Conservation (phyloP, 2,113 vertebrate species). For the Stegastes partitus region DNA sequence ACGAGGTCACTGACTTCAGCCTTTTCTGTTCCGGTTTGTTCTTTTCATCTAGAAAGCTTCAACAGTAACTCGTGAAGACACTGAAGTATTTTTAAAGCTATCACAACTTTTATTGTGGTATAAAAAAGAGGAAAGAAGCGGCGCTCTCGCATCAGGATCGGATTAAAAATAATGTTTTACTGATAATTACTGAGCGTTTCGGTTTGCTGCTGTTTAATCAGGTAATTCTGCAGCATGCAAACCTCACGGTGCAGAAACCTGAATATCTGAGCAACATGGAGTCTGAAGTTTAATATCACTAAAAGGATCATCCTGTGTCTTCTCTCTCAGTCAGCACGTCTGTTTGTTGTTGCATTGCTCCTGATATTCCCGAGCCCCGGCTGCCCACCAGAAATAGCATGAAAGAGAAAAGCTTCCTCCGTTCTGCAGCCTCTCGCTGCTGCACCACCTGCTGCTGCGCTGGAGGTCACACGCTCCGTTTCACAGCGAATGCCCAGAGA, state of each 20-base stretch:
- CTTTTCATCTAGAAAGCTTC: neutral
- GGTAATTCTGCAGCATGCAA: no score
- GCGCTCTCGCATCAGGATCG: no score
- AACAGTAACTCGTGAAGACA: neutral
- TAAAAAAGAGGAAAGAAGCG: no score
- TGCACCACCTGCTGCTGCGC: constrained; percentile 60
- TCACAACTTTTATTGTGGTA: no score
- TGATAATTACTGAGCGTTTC: no score
- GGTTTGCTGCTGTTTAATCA: no score
- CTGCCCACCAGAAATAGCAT: constrained; percentile 11
- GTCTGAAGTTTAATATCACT: no score
- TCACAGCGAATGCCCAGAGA: constrained; percentile 64
- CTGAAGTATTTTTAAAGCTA: neutral
- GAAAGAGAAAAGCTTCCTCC: constrained; percentile 20
- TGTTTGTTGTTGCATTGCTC: neutral
- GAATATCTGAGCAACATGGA: no score
- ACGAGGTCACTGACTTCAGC: constrained; percentile 1
- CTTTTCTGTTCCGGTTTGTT: constrained; percentile 17
- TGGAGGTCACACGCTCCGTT: constrained; percentile 59
- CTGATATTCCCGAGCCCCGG: neutral
- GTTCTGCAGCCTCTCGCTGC: constrained; percentile 34
- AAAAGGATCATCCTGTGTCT: no score
- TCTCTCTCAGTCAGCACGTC: neutral
- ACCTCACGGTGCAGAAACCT: no score
- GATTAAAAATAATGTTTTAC: no score